phyloP scores from a whole-genome alignment of 2,797 vertebrate species.

The Pteronotus mesoamericanus region DNA sequence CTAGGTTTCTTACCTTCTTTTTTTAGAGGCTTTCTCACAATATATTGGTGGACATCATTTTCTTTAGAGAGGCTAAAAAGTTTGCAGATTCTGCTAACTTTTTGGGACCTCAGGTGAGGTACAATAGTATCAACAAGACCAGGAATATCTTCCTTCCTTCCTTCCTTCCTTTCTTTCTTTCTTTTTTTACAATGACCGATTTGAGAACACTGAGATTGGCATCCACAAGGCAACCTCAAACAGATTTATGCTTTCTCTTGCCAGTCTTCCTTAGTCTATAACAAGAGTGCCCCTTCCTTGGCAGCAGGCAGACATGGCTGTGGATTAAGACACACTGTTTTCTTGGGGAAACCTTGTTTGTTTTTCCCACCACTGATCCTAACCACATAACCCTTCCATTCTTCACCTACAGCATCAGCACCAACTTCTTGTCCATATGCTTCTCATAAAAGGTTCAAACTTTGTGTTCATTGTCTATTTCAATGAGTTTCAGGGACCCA shows the following conservation, averaged over 20 bases:
- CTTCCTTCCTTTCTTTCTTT: too few relatives aligned
- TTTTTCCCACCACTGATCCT: neutral
- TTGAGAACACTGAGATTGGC: neutral
- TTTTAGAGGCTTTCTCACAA: neutral
- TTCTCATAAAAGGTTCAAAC: neutral
- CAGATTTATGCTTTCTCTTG: neutral
- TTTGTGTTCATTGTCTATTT: neutral
- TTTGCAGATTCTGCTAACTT: neutral
- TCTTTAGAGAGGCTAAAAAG: neutral
- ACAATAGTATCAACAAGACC: neutral
- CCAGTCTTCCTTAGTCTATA: neutral
- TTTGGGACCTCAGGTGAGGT: neutral
- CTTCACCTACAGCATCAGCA: neutral
- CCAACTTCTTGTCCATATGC: neutral
- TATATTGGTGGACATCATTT: neutral
- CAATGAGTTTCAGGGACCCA: neutral
- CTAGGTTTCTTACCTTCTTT: neutral
- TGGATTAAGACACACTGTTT: neutral
- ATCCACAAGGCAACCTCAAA: neutral
- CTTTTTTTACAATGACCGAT: neutral
- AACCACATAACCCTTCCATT: neutral
- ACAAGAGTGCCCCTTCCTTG: neutral
- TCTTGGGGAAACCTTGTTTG: neutral
- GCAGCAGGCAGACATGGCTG: neutral
- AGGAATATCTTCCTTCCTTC: neutral